Evolutionary conservation across 2,113 vertebrate genomes (phyloP).

Genomic region (Axis porcinus): DNA sequence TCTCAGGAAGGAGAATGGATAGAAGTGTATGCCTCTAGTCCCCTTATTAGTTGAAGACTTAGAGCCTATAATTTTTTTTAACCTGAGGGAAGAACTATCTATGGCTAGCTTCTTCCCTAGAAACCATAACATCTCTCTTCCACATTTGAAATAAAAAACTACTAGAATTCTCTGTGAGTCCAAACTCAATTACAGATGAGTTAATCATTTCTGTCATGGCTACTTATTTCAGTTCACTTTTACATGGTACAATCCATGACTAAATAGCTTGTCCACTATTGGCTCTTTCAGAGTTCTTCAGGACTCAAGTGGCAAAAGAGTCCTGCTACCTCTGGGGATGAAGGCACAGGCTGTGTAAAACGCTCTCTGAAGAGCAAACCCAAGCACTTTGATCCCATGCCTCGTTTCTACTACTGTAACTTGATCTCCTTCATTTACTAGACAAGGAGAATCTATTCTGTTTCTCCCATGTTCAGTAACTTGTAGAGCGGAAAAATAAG

Average conservation of each 20-base stretch:
- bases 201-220: neutral
- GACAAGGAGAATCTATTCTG: neutral
- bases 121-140: neutral
- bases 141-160: conserved; percentile 10
- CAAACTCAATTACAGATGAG: neutral
- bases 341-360: neutral
- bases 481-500: neutral
- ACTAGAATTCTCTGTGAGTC: conserved; percentile 16
- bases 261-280: neutral
- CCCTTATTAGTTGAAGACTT: neutral
- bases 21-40: neutral
- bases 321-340: neutral
- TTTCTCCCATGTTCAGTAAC: neutral
- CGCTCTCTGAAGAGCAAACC: neutral
- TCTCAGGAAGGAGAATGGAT: neutral
- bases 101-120: neutral
- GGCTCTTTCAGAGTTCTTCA: neutral
- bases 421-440: neutral
- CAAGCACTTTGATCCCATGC: neutral
- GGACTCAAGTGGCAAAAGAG: neutral
- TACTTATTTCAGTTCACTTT: neutral
- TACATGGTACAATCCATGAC: neutral
- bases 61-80: neutral
- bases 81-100: neutral
- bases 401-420: neutral